phyloP scores from a whole-genome alignment of 2,888 invertebrate genomes.

The Cyaniris semiargus region DNA sequence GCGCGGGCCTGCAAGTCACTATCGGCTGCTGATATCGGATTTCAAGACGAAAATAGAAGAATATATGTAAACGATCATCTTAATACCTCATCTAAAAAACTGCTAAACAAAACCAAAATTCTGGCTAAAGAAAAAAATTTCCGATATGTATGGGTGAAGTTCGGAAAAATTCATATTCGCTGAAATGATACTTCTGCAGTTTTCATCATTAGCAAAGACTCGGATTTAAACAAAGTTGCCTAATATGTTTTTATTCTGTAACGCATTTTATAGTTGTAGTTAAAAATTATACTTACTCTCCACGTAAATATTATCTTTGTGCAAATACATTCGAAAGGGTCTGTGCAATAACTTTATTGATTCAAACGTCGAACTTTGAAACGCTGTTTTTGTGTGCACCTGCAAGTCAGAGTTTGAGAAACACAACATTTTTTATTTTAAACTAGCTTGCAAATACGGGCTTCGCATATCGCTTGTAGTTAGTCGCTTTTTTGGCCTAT shows the following conservation, averaged over 20 bases:
- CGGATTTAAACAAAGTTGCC: neutral
- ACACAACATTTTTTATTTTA: neutral
- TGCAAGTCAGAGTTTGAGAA: neutral
- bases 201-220: too few species aligned
- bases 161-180: too few species aligned
- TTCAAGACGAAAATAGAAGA: slow-evolving; percentile 31
- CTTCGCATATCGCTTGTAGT: neutral
- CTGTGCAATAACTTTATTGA: neutral
- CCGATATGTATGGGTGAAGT: too few species aligned
- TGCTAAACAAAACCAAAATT: slow-evolving; percentile 40
- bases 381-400: neutral
- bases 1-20: neutral
- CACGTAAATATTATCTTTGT: neutral
- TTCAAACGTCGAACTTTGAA: neutral
- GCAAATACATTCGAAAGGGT: neutral
- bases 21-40: neutral
- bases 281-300: too few species aligned
- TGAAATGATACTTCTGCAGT: too few species aligned
- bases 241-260: neutral
- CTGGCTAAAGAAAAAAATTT: slow-evolving; percentile 32
- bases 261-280: neutral
- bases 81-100: slow-evolving; percentile 40
- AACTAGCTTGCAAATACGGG: neutral
- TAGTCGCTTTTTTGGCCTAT: neutral
- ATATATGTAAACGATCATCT: slow-evolving; percentile 42